These are phyloP conservation scores for Meles meles DNA, from an alignment of 2,113 vertebrate species.

Conservation along the genomic window DNA sequence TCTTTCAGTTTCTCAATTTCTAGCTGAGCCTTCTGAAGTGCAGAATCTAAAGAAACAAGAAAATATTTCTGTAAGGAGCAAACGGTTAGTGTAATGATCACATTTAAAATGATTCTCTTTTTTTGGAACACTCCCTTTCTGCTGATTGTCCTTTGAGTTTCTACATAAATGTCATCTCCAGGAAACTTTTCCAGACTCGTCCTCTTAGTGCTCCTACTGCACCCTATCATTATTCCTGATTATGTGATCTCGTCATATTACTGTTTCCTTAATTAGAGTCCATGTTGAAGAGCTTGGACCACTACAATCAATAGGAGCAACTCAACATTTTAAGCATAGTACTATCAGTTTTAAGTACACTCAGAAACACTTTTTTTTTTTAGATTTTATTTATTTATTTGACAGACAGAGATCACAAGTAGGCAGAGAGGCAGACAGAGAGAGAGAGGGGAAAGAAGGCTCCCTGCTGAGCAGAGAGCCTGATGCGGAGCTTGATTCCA, in stretches of 20 bases:
- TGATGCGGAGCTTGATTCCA: too few species aligned
- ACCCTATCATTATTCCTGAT: not conserved
- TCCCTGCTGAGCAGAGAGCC: too few species aligned
- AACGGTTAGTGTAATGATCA: not conserved
- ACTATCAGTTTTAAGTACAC: not conserved
- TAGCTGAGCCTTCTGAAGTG: slow-evolving; percentile 78
- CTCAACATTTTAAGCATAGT: not conserved
- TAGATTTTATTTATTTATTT: too few species aligned
- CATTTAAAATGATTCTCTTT: not conserved
- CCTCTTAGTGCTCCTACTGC: not conserved
- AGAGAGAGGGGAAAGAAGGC: too few species aligned
- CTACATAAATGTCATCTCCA: not conserved
- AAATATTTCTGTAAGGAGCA: not conserved
- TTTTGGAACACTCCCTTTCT: not conserved
- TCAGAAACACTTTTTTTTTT: not conserved
- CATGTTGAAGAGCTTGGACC: not conserved
- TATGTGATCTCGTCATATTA: not conserved
- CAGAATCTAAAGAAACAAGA: slow-evolving; percentile 74
- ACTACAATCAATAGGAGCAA: not conserved
- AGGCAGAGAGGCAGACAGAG: too few species aligned
- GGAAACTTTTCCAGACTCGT: not conserved
- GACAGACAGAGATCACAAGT: too few species aligned
- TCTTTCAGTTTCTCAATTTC: slow-evolving; percentile 80
- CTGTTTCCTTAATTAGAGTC: not conserved
- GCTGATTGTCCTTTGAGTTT: not conserved